Conservation (phyloP, 2,888 invertebrate species). For the Pachliopta kotzebuea region DNA sequence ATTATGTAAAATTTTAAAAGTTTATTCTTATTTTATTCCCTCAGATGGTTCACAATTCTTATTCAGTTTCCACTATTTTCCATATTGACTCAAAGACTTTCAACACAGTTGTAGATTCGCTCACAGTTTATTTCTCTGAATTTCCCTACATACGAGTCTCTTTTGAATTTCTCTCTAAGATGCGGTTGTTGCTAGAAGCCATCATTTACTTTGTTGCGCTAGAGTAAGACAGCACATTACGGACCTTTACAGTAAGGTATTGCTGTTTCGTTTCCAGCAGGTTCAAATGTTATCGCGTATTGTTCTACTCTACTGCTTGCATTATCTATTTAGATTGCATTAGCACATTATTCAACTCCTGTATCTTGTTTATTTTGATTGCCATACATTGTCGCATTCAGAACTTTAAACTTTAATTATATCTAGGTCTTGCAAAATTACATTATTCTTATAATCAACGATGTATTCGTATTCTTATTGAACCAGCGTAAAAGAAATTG, state of each 20-base stretch:
- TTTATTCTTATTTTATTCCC: conserved; percentile 27
- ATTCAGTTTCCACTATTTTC: conserved; percentile 30
- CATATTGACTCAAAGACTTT: conserved; percentile 41
- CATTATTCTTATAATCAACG: no score
- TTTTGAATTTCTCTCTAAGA: conserved; percentile 29
- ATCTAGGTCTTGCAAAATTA: no score
- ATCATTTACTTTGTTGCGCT: conserved; percentile 50
- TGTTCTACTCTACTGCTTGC: conserved; percentile 15
- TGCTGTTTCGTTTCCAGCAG: conserved; percentile 32
- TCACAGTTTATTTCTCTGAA: conserved; percentile 49
- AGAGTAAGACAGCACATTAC: conserved; percentile 42
- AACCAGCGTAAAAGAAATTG: no score
- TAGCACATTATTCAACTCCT: conserved; percentile 12
- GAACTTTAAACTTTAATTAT: no score
- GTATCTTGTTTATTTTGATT: conserved; percentile 3
- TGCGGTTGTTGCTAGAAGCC: conserved; percentile 36
- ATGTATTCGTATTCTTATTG: no score
- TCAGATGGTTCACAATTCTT: conserved; percentile 29
- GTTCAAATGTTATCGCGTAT: conserved; percentile 24
- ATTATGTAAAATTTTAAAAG: conserved; percentile 22
- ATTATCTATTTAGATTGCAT: conserved; percentile 25
- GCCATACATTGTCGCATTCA: no score
- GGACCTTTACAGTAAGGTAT: conserved; percentile 51
- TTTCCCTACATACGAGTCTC: conserved; percentile 50
- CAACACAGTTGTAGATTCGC: conserved; percentile 34